Evolutionary conservation across 1,140 invertebrate species (phyloP), one percentile per base, ranked within the genome.

Genomic region (Cydia strobilella): DNA sequence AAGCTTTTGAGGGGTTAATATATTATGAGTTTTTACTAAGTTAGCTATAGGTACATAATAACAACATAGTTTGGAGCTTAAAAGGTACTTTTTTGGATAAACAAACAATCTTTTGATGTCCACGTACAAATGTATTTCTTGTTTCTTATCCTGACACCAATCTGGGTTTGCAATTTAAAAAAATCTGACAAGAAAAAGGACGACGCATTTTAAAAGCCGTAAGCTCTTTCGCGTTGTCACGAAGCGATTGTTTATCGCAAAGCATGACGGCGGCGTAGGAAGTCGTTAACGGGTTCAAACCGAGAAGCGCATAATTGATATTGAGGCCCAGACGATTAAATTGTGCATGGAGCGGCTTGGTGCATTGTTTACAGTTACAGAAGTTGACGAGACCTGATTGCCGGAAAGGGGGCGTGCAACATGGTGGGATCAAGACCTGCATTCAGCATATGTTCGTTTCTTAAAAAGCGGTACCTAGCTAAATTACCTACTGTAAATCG

Each of bases 251-350:
- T 27, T 35, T 31, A 35, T 66, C 63, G 63, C 27, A 4, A 66
- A 59, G 54, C 54, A 9, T n/a, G 62, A 35, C 13, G 12, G 63
- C 63, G 63, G 63, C 63, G 63, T 66, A 72, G 71, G 71, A 72
- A 72, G 71, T 72, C 35, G 71, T 72, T 72, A 72, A 35, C 20
- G 71, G 35, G 71, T 45, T 72, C 71, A 72, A 13, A 72, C 27
- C 63, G 25, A 66, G 63, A 35, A 66, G 27, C 62, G 62, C 63
- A 66, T 66, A 66, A 66, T 66, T 66, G 27, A 66, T 66, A 66
- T 66, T 48, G 35, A 42, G 71, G 31, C 39, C 20, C 18, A 72
- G 71, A 72, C 71, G 23, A 39, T 35, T 72, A 72, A 72, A 72
- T 72, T 72, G 71, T 51, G 39, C 71, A 51, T 72, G 39, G 9